Evolutionary conservation across 2,113 vertebrate species (phyloP).

Genomic region (Anolis carolinensis): DNA sequence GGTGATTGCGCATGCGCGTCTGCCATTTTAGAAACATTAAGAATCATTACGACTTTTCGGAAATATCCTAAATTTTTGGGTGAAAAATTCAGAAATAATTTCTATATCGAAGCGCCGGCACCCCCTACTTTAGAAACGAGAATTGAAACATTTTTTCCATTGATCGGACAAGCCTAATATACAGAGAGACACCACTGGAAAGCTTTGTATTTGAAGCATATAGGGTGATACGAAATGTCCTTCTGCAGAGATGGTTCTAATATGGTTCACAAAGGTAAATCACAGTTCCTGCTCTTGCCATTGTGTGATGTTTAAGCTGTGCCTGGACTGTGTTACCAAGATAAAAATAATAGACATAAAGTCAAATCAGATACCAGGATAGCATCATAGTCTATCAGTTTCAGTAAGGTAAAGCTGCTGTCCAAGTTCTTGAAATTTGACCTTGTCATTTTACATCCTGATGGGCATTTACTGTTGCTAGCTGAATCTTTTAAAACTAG

Average conservation of each 20-base stretch:
- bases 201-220: neutral
- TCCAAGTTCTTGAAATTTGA: accelerated
- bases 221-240: neutral
- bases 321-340: neutral
- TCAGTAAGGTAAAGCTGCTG: neutral
- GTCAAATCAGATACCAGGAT: accelerated
- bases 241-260: neutral
- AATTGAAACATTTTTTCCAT: too few species aligned
- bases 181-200: neutral
- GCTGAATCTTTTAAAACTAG: neutral
- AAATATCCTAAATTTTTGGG: too few species aligned
- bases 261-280: neutral
- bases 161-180: too few species aligned
- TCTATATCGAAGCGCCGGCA: too few species aligned
- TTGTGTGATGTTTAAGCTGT: neutral
- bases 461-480: slow-evolving; percentile 1
- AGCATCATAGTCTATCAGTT: accelerated
- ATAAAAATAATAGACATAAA: neutral
- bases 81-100: too few species aligned
- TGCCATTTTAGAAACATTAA: too few species aligned
- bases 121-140: too few species aligned
- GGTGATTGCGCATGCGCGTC: too few species aligned
- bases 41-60: too few species aligned
- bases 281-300: neutral
- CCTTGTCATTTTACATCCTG: neutral